Base-by-base conservation (phyloP, 2,797 vertebrate genomes). In the Tinamus major region DNA sequence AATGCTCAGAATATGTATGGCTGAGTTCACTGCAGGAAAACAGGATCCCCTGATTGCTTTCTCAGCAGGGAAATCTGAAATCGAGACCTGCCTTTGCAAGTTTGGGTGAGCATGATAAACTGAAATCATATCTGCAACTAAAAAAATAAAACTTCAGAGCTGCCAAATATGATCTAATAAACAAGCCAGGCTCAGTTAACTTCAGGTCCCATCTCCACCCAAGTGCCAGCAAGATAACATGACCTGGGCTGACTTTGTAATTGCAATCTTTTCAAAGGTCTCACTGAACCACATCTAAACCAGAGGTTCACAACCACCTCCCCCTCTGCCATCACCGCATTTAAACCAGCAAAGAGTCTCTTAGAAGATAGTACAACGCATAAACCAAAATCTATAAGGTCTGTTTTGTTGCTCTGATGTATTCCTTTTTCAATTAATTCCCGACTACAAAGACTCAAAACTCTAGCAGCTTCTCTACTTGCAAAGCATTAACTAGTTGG, bases 81-180 rank as follows among this genome's bases (percentile, higher is more conserved):
- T 78, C 65, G 96, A 93, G 86, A 92, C 49, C 86, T 89, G 51
- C 74, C 82, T 75, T 69, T 91, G 78, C 95, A 87, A 74, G 92
- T 92, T 84, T 82, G 96, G 41, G 83, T 77, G 53, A 84, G 78
- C 18, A 53, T 86, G 78, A 94, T 91, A 96, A 95, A 96, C 59
- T 77, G 94, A 95, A 96, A 97, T 96, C 39, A 35, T 91, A 94
- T 91, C 92, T 96, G 75, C 85, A 92, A 87, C 91, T 94, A 94
- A 97, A 88, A 86, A 94, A 70, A 87, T 67, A 91, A 89, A 92
- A 84, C 85, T 86, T 89, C 87, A 74, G 82, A 72, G 24, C 74
- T 92, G 88, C 90, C 85, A 96, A 62, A 53, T 86, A 85, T 37
- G 79, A 94, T 77, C 90, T 79, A 91, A 81, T 33, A 79, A 77